These are phyloP conservation scores for Rambutsinella grinnellia DNA, from an alignment of 2,888 invertebrate species.

Conservation along the genomic window DNA sequence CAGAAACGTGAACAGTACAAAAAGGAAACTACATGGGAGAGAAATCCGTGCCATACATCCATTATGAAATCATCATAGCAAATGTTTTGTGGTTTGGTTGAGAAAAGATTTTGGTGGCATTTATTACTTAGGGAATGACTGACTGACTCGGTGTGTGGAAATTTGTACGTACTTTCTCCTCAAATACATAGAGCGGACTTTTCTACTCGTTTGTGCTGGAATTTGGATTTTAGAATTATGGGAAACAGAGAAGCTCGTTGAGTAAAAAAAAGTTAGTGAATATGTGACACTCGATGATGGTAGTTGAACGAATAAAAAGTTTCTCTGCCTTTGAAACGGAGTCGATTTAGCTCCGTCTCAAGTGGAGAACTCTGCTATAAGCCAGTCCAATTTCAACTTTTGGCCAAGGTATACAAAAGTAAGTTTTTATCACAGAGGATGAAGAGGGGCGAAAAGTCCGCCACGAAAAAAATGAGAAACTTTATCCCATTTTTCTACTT, in stretches of 20 bases:
- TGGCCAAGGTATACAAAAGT: no score
- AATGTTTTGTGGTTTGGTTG: not conserved
- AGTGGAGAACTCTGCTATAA: no score
- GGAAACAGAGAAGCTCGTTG: slow-evolving; percentile 2
- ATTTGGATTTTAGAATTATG: no score
- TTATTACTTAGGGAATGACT: slow-evolving; percentile 5
- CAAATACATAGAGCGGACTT: no score
- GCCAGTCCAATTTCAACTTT: no score
- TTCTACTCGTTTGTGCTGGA: no score
- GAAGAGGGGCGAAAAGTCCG: slow-evolving; percentile 6
- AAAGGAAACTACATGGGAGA: not conserved
- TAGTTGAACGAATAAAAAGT: not conserved
- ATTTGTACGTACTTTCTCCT: no score
- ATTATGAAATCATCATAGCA: not conserved
- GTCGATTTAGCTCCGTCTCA: slow-evolving; percentile 44
- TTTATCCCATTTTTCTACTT: not conserved
- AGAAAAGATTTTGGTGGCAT: slow-evolving; percentile 1
- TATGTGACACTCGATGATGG: not conserved
- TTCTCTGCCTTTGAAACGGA: slow-evolving; percentile 13
- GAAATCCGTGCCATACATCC: not conserved
- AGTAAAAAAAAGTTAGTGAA: not conserved
- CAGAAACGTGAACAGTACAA: no score
- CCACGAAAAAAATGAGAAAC: not conserved
- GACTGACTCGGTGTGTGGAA: not conserved
- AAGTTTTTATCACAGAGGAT: no score